Base-by-base conservation (phyloP, 2,113 vertebrate genomes). In the Zootoca vivipara region DNA sequence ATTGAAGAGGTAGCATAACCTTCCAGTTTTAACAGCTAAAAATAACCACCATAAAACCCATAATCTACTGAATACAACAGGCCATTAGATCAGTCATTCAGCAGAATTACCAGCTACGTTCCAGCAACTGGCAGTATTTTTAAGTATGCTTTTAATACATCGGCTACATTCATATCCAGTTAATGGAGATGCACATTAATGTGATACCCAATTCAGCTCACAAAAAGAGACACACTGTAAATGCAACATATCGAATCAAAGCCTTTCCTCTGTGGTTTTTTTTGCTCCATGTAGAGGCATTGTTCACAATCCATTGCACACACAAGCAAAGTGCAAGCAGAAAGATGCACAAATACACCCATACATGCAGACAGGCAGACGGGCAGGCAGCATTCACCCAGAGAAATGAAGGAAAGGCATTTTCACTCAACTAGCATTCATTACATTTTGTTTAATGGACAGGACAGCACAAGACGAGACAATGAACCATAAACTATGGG, bases 141-240 rank as follows among this genome's bases (percentile, higher is more conserved):
- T 89, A 90, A 46, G 46, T 52, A 62, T 35, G 78, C 26, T 0
- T 75, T 80, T 30, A 1, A 82, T 9, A n/a, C 16, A 87, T 65
- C 0, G 85, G 40, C 87, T 28, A 35, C 8, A 1, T 0, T 0
- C 5, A 0, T 4, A 0, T 79, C 64, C 42, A 69, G 1, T 70
- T 2, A 46, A n/a, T 40, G 35, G 40, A 84, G 87, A 74, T 1
- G 4, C n/a, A n/a, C 56, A 0, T 0, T 0, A 87, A 33, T 1
- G n/a, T 13, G 0, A 5, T 85, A 52, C 13, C 38, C 64, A 18
- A 30, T 0, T 2, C 33, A 64, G 86, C 82, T 2, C 30, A 33
- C 5, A 24, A 35, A 72, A 82, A 85, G 65, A 64, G 0, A 1
- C 46, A 73, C 1, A 0, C 0, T 18, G 85, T 0, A 0, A 89